A percentile compares a stretch with the other conserved stretches of the same genome.
phyloP scores from a whole-genome alignment of 1,140 invertebrate species.

The Drosophila mauritiana region DNA sequence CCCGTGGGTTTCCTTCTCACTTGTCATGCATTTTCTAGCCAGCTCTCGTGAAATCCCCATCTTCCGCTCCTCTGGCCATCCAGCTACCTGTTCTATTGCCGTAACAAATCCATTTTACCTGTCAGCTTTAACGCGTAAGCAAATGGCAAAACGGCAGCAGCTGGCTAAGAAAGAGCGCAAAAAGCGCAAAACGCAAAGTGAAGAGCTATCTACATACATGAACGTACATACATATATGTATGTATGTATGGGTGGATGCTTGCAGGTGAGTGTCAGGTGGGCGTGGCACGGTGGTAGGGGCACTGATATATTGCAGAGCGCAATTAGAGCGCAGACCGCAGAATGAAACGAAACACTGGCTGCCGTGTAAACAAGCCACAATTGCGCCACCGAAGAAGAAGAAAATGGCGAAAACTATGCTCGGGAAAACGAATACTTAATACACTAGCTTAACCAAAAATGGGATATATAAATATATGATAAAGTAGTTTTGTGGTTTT shows the following conservation, averaged over 20 bases:
- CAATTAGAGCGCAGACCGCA: conserved; percentile 77
- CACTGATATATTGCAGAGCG: conserved; percentile 71
- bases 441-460: conserved; percentile 2
- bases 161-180: conserved; percentile 26
- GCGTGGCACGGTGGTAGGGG: conserved; percentile 3
- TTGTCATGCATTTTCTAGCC: conserved; percentile 31
- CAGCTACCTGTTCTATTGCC: conserved; percentile 62
- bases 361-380: conserved; percentile 63
- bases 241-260: not conserved
- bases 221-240: not conserved
- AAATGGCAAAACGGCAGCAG: conserved; percentile 69
- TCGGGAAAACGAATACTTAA: not conserved
- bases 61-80: not conserved
- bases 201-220: conserved; percentile 24
- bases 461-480: no score
- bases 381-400: conserved; percentile 26
- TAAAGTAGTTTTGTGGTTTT: no score
- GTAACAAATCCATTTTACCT: conserved; percentile 80
- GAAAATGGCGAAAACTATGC: conserved; percentile 27
- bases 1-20: conserved; percentile 25
- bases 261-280: not conserved
- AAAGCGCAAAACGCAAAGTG: conserved; percentile 17
- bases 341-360: conserved; percentile 52
- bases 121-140: conserved; percentile 78
- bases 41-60: not conserved